A percentile compares a stretch with the other conserved stretches of the same genome.
These are phyloP conservation scores for Tetragonula carbonaria DNA, from an alignment of 2,888 invertebrate species.

Conservation along the genomic window DNA sequence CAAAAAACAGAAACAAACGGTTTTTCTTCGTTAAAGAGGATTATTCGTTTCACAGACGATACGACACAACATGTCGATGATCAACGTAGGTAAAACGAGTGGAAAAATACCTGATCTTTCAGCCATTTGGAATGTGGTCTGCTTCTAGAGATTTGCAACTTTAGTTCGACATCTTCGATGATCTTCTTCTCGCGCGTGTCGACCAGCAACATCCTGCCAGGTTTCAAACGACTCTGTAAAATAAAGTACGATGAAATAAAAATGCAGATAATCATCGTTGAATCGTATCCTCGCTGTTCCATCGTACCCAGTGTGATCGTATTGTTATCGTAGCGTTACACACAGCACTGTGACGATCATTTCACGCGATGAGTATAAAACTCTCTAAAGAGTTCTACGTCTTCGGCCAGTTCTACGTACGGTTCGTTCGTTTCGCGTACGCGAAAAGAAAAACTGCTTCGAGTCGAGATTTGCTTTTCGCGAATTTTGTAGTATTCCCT, in stretches of 20 bases:
- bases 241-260: constrained; percentile 73
- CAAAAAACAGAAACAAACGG: constrained; percentile 71
- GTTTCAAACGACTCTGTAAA: constrained; percentile 96
- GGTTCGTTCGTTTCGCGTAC: constrained; percentile 43
- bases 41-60: not conserved
- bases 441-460: no score
- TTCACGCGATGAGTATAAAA: constrained; percentile 76
- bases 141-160: constrained; percentile 93
- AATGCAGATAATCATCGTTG: constrained; percentile 73
- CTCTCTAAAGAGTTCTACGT: constrained; percentile 68
- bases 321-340: no score
- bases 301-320: constrained; percentile 52
- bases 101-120: constrained; percentile 90
- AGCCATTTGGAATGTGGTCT: constrained; percentile 97
- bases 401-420: constrained; percentile 49
- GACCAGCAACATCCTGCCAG: constrained; percentile 98
- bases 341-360: constrained; percentile 80
- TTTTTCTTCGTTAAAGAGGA: constrained; percentile 13
- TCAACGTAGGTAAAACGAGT: not conserved
- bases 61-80: not conserved
- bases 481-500: no score
- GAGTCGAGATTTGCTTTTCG: no score
- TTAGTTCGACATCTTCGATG: constrained; percentile 97
- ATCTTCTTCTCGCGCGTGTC: constrained; percentile 96
- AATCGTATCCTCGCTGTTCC: constrained; percentile 63